Evolutionary conservation across 2,888 invertebrate species (phyloP), one percentile per base, ranked within the genome.

Genomic region (Eupithecia pulchellata): DNA sequence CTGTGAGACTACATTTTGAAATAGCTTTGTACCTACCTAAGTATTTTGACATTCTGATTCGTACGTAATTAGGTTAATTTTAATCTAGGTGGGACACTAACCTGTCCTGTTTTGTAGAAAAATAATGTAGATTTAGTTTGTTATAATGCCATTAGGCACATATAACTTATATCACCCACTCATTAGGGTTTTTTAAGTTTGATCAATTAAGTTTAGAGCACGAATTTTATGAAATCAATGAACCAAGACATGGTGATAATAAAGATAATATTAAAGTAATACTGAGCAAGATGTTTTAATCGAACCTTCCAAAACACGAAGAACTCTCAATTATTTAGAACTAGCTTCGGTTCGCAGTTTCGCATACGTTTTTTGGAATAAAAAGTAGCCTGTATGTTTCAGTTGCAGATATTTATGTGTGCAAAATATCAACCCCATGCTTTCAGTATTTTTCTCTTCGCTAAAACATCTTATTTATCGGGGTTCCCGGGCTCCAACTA

Each of bases 181-280:
- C 25, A 52, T 52, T 52, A 52, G 52, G 13, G 0, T 47, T 25
- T 42, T 42, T 8, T 1, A 39, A 5, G 39, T 52, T 25, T 52
- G 20, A 11, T 52, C 42, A 25, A 1, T 52, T 47, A n/a, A 1
- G 9, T 47, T 47, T 52, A 52, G 52, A 52, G 52, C 52, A 61
- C 52, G 67, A 67, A 61, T 61, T 67, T 61, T 61, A 61, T 34
- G 34, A 61, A 61, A 61, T 29, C 1, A 57, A 27, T 66, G 55
- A 66, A 25, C 58, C 57, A 57, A 65, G 36, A 55, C 17, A 52
- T 52, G 61, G 61, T 55, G 32, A 47, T 55, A 55, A 34, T 61
- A 61, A 61, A 34, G 20, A 61, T 36, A 32, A 61, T 61, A 32
- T 2, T 57, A 57, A n/a, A 60, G 60, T 60, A 60, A 60, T 32